These are phyloP conservation scores for Galendromus occidentalis DNA, from an alignment of 1,140 invertebrate genomes.

Conservation along the genomic window DNA sequence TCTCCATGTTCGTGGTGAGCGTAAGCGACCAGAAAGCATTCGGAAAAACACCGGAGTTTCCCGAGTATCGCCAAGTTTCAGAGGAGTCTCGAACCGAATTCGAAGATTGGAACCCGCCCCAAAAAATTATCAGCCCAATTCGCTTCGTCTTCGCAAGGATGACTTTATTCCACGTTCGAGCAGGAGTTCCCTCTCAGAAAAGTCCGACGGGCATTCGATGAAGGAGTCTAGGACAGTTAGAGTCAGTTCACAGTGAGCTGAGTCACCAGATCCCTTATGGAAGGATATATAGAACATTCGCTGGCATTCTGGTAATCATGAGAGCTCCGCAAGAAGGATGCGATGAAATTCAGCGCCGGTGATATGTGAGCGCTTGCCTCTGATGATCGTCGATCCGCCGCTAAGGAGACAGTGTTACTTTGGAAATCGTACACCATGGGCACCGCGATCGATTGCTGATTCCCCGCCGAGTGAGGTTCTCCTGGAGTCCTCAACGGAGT, in stretches of 20 bases:
- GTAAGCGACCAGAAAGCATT: too few relatives aligned
- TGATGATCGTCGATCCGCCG: slow-evolving; percentile 39
- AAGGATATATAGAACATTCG: slow-evolving; percentile 1
- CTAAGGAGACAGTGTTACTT: slow-evolving; percentile 60
- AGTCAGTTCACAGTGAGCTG: neutral
- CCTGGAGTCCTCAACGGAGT: neutral
- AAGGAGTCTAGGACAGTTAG: too few relatives aligned
- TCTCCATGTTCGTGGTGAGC: too few relatives aligned
- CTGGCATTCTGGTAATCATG: neutral
- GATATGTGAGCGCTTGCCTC: neutral
- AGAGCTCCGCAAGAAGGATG: neutral
- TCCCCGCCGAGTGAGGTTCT: neutral
- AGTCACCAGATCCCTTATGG: neutral
- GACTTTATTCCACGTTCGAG: too few relatives aligned
- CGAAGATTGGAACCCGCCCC: too few relatives aligned
- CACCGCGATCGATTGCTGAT: slow-evolving; percentile 38
- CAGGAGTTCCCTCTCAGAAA: too few relatives aligned
- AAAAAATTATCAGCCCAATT: too few relatives aligned
- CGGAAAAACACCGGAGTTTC: too few relatives aligned
- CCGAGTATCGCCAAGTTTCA: too few relatives aligned
- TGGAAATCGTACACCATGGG: slow-evolving; percentile 70
- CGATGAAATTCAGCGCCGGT: slow-evolving; percentile 6
- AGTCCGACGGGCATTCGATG: too few relatives aligned
- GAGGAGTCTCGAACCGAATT: too few relatives aligned
- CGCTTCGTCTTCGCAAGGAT: too few relatives aligned